Evolutionary conservation across 2,888 invertebrate genomes (phyloP), one percentile per base, ranked within the genome.

Genomic region (Phaedon cochleariae): DNA sequence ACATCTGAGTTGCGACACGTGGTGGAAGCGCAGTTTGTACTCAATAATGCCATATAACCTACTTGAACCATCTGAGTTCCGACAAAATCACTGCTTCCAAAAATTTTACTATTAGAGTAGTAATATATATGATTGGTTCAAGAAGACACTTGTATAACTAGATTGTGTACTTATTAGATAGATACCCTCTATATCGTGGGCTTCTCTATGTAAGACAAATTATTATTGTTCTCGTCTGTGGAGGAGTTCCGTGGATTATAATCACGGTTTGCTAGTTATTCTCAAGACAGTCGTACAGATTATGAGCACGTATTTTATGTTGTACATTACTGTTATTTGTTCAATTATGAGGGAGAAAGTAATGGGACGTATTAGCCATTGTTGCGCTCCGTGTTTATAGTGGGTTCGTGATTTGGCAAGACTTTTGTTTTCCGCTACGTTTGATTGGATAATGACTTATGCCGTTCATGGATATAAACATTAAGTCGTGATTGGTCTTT

Each of bases 291-390:
- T 57, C 46, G 26, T 26, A 18, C 45, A 57, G 45, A 57, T 57
- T 45, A 57, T 57, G 29, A 18, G 57, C 62, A 63, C 62, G 62
- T 63, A 63, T 63, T 63, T 21, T 63, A 48, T 63, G 62, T 63
- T 37, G 49, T 21, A 51, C 62, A 63, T 63, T 49, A 63, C 62
- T 63, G 62, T 63, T 63, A 63, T 63, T 63, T 63, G 62, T 63
- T 51, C 62, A 63, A 63, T 63, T 63, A 57, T 51, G 22, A 57
- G 45, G 46, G 62, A 34, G 57, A 57, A 63, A 57, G 57, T 63
- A 63, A 57, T 63, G 51, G 49, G 62, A 58, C 57, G 48, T 49
- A 63, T 63, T 57, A 51, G 62, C 58, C 49, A 63, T 63, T 63
- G 62, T 63, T 63, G 31, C 17, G 22, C n/a, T 21, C 41, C 34